Evolutionary conservation across 2,113 vertebrate genomes (phyloP), one percentile per base, ranked within the genome.

Genomic region (Burhinus bistriatus): DNA sequence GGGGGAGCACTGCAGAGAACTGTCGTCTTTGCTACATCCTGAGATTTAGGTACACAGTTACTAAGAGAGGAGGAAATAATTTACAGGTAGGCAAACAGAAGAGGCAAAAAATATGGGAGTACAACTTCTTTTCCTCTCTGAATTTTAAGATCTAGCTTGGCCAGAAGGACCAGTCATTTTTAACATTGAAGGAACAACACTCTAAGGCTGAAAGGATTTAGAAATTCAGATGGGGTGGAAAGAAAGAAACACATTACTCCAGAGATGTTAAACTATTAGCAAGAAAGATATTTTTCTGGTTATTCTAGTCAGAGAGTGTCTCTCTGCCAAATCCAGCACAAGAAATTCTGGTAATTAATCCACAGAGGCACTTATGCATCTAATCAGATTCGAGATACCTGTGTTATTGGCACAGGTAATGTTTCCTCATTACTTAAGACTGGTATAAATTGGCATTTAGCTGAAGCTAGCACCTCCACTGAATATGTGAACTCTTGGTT

Each of bases 291-390:
- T 90, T 89, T 86, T 88, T 77, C 78, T 57, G 26, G 77, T 40
- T 40, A 59, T 61, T 83, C 42, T 66, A 32, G 8, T 92, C 26
- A 19, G 89, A 76, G 51, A 80, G 36, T 82, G 45, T 65, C 40
- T 66, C 42, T 78, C 65, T 97, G 93, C 94, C 93, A 97, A 91
- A 75, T 86, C 16, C 22, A 81, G 44, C 51, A 51, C 32, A 94
- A 92, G 49, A 95, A 90, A 91, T 95, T 38, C 75, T 62, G 68
- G 83, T 97, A 97, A 97, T 97, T 98, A 97, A 96, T 97, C 95
- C 95, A 73, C 77, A 93, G 94, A 97, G 95, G 85, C 47, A 92
- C 68, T 80, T 87, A 78, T 10, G 30, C 51, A 87, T 93, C 83
- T 95, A 87, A 95, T 97, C 77, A 97, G 83, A 96, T 96, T 90